These are phyloP conservation scores for Cephus pulcher DNA, from an alignment of 2,888 invertebrate genomes.

Conservation along the genomic window DNA sequence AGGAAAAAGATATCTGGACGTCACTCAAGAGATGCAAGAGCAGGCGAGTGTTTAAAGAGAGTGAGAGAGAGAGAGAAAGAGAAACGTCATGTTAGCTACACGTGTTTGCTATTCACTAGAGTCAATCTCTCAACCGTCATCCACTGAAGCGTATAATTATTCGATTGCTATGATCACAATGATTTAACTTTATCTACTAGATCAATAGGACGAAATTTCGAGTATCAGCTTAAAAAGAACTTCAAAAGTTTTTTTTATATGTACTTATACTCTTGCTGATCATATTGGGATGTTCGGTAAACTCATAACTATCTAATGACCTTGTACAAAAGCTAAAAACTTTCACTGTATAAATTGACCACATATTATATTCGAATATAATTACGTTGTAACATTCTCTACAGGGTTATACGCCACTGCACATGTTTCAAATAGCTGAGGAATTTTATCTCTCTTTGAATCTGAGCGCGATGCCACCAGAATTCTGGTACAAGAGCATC, in stretches of 20 bases:
- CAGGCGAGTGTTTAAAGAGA: constrained; percentile 68
- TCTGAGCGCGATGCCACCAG: constrained; percentile 85
- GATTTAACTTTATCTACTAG: background rate
- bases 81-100: background rate
- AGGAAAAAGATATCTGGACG: constrained; percentile 84
- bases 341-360: background rate
- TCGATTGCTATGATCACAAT: background rate
- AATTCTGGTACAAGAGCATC: constrained; percentile 90
- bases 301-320: background rate
- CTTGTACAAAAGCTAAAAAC: background rate
- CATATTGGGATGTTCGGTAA: background rate
- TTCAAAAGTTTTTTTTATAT: background rate
- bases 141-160: background rate
- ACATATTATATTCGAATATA: background rate
- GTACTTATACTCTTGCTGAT: background rate
- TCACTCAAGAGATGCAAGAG: constrained; percentile 83
- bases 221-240: background rate
- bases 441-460: constrained; percentile 93
- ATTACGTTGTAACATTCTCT: constrained; percentile 16
- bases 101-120: background rate
- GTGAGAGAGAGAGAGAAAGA: background rate
- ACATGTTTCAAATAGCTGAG: constrained; percentile 89
- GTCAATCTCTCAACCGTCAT: background rate
- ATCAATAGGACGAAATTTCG: background rate
- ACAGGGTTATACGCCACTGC: constrained; percentile 84